Conservation (phyloP, 2,113 vertebrate genomes). For the Gopherus flavomarginatus region DNA sequence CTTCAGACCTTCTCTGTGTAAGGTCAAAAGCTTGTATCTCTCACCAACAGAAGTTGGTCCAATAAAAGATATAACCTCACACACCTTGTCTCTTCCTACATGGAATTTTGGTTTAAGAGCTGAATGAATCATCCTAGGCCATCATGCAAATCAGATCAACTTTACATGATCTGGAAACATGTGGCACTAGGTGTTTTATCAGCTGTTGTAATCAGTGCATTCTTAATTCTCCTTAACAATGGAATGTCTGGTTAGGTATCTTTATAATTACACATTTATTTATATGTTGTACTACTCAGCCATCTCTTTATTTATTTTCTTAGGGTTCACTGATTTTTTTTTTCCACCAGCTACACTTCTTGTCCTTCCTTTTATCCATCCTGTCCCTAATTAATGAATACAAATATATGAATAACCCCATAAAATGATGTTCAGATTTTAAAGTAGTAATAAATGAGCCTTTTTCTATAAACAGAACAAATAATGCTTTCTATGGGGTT, state of each 20-base stretch:
- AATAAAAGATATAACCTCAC: not conserved
- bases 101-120: not conserved
- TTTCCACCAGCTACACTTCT: fast-evolving
- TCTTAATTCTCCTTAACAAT: not conserved
- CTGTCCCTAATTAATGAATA: not conserved
- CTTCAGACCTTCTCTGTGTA: not conserved
- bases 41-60: not conserved
- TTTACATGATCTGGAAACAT: fast-evolving
- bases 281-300: not conserved
- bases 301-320: not conserved
- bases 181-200: not conserved
- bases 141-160: not conserved
- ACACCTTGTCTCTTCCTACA: not conserved
- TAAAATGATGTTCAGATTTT: not conserved
- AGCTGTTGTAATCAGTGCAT: not conserved
- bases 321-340: fast-evolving
- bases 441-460: not conserved
- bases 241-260: not conserved
- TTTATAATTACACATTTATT: not conserved
- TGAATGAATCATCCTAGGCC: not conserved
- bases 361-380: not conserved
- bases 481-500: not conserved
- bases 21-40: not conserved
- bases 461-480: not conserved
- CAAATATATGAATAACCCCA: not conserved